These are phyloP conservation scores for Tupiocoris notatus DNA, from an alignment of 2,888 invertebrate species.

Conservation along the genomic window DNA sequence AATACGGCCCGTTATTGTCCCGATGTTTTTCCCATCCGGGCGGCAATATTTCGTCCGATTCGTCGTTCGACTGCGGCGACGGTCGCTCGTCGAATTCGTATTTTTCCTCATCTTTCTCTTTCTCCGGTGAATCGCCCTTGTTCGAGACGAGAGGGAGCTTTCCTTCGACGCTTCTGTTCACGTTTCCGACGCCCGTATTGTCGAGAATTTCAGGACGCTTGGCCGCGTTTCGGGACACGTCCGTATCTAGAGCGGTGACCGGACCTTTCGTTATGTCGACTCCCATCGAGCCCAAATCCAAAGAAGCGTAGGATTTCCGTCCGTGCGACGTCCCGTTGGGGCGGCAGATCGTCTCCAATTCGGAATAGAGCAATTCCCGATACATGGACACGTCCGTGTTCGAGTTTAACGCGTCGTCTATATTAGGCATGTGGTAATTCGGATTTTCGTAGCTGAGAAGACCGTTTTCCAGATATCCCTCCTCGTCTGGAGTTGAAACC, in stretches of 20 bases:
- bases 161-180: conserved; percentile 51
- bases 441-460: conserved; percentile 88
- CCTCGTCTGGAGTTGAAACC: conserved; percentile 62
- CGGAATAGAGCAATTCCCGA: conserved; percentile 68
- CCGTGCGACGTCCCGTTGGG: conserved; percentile 51
- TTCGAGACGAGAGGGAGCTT: conserved; percentile 49
- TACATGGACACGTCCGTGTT: conserved; percentile 64
- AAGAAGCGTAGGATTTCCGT: conserved; percentile 65
- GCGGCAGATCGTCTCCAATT: conserved; percentile 61
- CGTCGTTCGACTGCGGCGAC: conserved; percentile 55
- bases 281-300: conserved; percentile 70
- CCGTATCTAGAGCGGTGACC: conserved; percentile 56
- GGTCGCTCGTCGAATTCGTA: conserved; percentile 6
- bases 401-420: conserved; percentile 73
- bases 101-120: conserved; percentile 48
- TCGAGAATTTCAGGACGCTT: conserved; percentile 46
- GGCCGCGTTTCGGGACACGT: conserved; percentile 57
- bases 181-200: conserved; percentile 49
- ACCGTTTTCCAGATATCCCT: conserved; percentile 78
- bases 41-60: conserved; percentile 61
- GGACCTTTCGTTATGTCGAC: conserved; percentile 66
- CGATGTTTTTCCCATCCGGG: conserved; percentile 95
- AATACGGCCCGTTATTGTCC: conserved; percentile 91
- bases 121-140: conserved; percentile 52
- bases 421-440: conserved; percentile 76